Evolutionary conservation across 2,113 vertebrate species (phyloP), one percentile per base, ranked within the genome.

Genomic region (Dicerorhinus sumatrensis): DNA sequence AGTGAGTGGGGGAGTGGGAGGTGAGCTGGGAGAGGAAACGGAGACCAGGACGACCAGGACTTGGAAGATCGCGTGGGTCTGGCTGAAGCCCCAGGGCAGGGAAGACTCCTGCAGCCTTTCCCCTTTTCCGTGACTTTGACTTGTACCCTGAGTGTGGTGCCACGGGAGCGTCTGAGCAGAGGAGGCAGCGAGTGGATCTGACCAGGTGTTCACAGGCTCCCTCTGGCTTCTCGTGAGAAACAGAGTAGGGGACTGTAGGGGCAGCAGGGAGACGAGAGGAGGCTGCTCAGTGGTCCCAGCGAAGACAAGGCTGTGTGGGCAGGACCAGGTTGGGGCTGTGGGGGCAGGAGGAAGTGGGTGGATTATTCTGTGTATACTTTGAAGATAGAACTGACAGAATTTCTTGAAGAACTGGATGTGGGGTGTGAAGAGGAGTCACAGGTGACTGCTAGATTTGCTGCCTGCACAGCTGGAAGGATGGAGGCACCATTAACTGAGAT

Each of bases 341-440:
- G 63, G 3, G 20, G 36, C 21, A 54, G 36, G 33, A 65, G 33
- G 36, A 72, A 81, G 63, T 65, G 69, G 75, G 62, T 54, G 36
- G 36, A 33, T 85, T 86, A 33, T 85, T 86, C 48, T 73, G 21
- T 29, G 4, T 85, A 33, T 46, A 23, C 70, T 56, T 54, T 80
- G 51, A 81, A 82, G 39, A 72, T 36, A 23, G 21, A 82, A 23
- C 46, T 48, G n/a, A 94, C n/a, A 79, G 42, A 60, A 79, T 82
- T 89, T 87, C 89, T 89, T 60, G 56, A 90, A 58, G 21, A 85
- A 92, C 21, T 91, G 81, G 46, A 36, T 72, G 69, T 73, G 76
- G 75, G n/a, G 23, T 89, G 69, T 86, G 54, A 20, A 72, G 70
- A 83, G 70, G 25, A 69, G 12, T 76, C 56, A 63, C 20, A 2